phyloP scores from a whole-genome alignment of 2,113 vertebrate genomes.

The Eptesicus fuscus region DNA sequence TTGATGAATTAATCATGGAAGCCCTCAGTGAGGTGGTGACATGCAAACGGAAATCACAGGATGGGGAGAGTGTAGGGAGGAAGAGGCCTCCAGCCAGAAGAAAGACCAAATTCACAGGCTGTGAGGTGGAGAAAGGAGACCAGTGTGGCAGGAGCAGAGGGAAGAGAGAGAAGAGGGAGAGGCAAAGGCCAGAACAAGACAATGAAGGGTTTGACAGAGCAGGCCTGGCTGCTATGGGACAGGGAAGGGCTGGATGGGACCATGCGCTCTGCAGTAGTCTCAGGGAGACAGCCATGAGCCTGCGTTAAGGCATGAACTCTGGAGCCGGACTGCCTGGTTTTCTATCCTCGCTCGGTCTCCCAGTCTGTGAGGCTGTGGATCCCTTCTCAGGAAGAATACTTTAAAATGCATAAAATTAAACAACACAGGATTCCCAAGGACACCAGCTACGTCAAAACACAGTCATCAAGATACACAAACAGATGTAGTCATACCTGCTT shows the following conservation, averaged over 20 bases:
- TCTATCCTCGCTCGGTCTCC: background rate
- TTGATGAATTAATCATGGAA: background rate
- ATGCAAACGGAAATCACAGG: background rate
- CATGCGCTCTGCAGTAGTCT: background rate
- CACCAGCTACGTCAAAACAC: background rate
- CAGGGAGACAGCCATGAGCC: no score
- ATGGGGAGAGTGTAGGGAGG: background rate
- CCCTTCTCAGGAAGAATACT: background rate
- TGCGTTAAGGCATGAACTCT: background rate
- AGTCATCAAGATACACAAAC: background rate
- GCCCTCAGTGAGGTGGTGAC: background rate
- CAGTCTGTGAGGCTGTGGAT: background rate
- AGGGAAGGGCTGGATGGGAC: no score
- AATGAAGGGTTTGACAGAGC: background rate
- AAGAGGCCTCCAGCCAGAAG: background rate
- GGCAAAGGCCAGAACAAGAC: background rate
- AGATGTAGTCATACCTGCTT: background rate
- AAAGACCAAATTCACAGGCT: background rate
- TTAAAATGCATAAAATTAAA: constrained; percentile 2
- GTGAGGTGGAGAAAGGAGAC: background rate
- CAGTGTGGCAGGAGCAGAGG: background rate
- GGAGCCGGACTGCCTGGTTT: background rate
- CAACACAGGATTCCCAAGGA: background rate
- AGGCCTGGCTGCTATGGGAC: background rate
- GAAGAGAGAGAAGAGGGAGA: background rate